phyloP scores from a whole-genome alignment of 2,888 invertebrate genomes.

The Morinoia aosen region DNA sequence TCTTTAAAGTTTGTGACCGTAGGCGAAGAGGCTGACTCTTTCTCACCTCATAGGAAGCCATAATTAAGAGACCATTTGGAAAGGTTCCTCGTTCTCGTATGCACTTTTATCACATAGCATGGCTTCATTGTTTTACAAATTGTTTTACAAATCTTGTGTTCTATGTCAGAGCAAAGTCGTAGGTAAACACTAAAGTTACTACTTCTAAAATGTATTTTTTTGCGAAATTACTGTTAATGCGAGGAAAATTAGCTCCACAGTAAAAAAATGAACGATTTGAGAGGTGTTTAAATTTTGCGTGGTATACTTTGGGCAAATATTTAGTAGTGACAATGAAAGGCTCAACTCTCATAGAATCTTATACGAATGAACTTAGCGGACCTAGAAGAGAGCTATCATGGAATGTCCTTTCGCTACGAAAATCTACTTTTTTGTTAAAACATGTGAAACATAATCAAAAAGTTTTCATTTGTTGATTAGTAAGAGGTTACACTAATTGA shows the following conservation, averaged over 20 bases:
- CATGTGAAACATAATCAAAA: background rate
- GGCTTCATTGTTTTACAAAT: background rate
- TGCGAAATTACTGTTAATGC: background rate
- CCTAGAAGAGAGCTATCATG: background rate
- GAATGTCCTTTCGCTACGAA: background rate
- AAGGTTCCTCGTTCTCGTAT: background rate
- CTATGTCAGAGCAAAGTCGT: background rate
- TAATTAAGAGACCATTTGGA: background rate
- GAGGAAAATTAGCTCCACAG: background rate
- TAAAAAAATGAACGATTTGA: background rate
- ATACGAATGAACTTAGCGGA: background rate
- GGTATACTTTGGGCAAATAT: background rate
- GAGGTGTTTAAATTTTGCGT: background rate
- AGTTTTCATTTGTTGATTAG: background rate
- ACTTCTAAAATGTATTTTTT: background rate
- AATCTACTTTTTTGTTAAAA: background rate
- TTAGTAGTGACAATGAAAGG: background rate
- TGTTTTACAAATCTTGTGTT: background rate
- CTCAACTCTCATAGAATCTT: background rate
- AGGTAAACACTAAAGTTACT: background rate
- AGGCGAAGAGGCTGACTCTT: background rate
- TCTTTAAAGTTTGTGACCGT: background rate
- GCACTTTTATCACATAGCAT: background rate
- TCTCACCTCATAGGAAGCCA: background rate
- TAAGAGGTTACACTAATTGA: background rate